Evolutionary conservation across 2,797 vertebrate species (phyloP), one percentile per base, ranked within the genome.

Genomic region (Catostomus latipinnis): DNA sequence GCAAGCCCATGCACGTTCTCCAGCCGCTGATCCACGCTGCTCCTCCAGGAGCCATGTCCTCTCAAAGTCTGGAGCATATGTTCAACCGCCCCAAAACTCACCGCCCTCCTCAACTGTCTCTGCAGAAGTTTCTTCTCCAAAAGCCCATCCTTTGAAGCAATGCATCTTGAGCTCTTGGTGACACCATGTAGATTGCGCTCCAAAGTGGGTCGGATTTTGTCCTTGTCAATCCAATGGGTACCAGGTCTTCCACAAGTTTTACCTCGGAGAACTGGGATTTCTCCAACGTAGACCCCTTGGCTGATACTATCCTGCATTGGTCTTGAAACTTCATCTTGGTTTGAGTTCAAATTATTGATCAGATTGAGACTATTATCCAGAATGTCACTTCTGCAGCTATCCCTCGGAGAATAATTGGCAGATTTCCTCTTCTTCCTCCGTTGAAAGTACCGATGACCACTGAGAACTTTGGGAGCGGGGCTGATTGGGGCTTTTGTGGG

Each of bases 401-500:
- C 88, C 60, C 66, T 82, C 16, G 77, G 57, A 43, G 87, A 86
- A 73, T 83, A 88, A 0, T 6, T 71, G 14, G 87, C 91, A 0
- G 87, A 88, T 87, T 94, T 97, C 88, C 91, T 95, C 86, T 91
- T 94, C 8, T 78, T 90, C 89, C 93, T 96, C 84, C 94, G 96
- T 89, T 94, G 95, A 85, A 98, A 97, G 88, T 97, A 97, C 79
- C 90, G 95, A 58, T 92, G 95, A 83, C 95, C 93, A 79, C 95
- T 90, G 54, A 90, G 90, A 61, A 92, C 90, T 85, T 95, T 95
- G 63, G 91, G 81, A 49, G 78, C 89, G 6, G 90, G 94, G 82
- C 84, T 96, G 85, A 96, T 89, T 4, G 98, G 98, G 88, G 94
- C 94, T 90, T 93, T 98, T 78, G 91, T 92, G 82, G 96, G 95